Evolutionary conservation across 2,113 vertebrate species (phyloP).

Genomic region (Actenoides lindsayi): DNA sequence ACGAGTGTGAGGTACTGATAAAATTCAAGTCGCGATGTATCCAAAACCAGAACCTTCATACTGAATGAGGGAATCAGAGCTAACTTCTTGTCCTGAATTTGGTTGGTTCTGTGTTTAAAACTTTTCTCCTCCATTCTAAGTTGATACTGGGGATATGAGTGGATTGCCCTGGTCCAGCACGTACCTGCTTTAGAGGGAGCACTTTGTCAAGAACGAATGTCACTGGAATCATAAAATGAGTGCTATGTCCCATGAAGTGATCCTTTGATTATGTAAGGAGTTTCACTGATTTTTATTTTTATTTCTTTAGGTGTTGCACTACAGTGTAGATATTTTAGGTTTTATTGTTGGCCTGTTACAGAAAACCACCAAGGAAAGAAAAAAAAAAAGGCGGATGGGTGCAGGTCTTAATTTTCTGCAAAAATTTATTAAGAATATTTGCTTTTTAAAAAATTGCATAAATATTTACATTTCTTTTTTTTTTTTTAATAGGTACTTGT

Average conservation of each 20-base stretch:
- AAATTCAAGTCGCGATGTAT: neutral
- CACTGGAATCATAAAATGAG: neutral
- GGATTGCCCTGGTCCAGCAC: neutral
- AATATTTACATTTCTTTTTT: neutral
- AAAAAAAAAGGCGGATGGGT: neutral
- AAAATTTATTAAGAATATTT: neutral
- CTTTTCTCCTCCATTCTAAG: neutral
- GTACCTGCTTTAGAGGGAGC: neutral
- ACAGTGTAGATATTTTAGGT: neutral
- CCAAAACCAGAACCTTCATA: neutral
- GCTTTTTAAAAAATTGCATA: neutral
- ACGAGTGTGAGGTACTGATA: neutral
- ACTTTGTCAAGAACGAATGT: neutral
- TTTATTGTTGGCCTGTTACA: neutral
- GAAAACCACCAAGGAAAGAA: neutral
- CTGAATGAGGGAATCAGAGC: neutral
- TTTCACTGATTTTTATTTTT: neutral
- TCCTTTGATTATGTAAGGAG: neutral
- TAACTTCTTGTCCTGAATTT: neutral
- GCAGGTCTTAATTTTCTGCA: neutral
- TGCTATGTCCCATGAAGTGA: neutral
- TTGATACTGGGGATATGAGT: neutral
- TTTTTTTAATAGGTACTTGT: neutral
- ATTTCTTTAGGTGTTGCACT: neutral
- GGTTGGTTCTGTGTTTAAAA: neutral